Evolutionary conservation across 2,797 vertebrate genomes (phyloP).

Genomic region (Crocidura indochinensis): DNA sequence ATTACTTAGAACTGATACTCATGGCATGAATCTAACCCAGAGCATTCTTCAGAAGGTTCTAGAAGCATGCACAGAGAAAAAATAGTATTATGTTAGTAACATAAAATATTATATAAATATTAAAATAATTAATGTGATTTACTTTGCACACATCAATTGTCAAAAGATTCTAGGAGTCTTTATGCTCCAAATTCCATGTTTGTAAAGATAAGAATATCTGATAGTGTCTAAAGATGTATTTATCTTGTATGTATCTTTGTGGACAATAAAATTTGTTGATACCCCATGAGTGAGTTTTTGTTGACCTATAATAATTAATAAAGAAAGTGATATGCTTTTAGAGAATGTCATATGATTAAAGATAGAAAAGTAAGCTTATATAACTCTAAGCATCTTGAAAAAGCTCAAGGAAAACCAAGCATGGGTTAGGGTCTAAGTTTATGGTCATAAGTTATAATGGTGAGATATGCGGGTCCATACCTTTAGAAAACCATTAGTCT

Average conservation of each 20-base stretch:
- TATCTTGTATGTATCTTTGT: not conserved
- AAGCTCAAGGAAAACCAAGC: not conserved
- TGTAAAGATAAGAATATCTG: not conserved
- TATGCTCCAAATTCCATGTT: not conserved
- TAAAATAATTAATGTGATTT: not conserved
- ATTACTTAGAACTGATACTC: not conserved
- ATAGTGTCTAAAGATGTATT: not conserved
- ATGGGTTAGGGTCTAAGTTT: not conserved
- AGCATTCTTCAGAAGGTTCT: not conserved
- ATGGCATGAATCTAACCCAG: not conserved
- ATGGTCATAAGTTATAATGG: not conserved
- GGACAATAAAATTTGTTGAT: not conserved
- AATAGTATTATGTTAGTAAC: not conserved
- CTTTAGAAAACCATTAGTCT: not conserved
- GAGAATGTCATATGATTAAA: not conserved
- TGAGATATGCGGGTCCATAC: not conserved
- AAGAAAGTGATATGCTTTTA: not conserved
- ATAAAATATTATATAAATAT: rapidly evolving
- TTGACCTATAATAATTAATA: not conserved
- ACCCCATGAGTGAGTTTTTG: not conserved
- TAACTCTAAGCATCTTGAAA: not conserved
- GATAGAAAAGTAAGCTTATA: not conserved
- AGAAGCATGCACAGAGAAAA: not conserved
- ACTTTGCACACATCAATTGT: not conserved
- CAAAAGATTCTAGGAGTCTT: not conserved